phyloP scores from a whole-genome alignment of 2,113 vertebrate species.

The Chlorocebus sabaeus region DNA sequence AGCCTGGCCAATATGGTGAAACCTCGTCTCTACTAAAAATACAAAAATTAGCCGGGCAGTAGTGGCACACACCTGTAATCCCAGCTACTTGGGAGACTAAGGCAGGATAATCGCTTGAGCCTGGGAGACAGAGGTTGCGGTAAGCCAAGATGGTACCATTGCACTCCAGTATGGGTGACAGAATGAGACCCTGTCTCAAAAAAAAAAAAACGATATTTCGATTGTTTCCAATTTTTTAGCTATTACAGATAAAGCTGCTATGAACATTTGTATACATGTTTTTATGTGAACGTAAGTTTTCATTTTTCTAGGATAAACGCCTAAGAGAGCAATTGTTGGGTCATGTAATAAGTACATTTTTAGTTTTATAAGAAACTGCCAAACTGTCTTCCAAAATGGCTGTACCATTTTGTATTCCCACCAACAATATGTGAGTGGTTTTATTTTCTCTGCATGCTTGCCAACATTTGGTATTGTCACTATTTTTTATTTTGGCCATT shows the following conservation, averaged over 20 bases:
- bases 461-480: background rate
- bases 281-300: constrained; percentile 13
- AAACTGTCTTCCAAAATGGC: background rate
- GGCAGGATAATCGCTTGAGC: too few relatives aligned
- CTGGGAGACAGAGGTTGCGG: too few relatives aligned
- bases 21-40: too few relatives aligned
- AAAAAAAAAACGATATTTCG: too few relatives aligned
- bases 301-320: background rate
- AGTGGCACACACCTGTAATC: too few relatives aligned
- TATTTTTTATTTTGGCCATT: background rate
- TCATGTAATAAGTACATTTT: background rate
- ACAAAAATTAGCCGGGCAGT: too few relatives aligned
- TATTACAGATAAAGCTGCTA: constrained; percentile 25
- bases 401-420: background rate
- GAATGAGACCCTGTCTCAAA: too few relatives aligned
- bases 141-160: too few relatives aligned
- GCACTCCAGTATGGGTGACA: too few relatives aligned
- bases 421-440: background rate
- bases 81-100: too few relatives aligned
- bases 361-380: constrained; percentile 13
- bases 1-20: too few relatives aligned
- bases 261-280: background rate
- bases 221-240: background rate
- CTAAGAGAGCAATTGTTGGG: background rate
- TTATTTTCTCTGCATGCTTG: background rate